phyloP scores from a whole-genome alignment of 2,888 invertebrate species.

The Steinernema carpocapsae region DNA sequence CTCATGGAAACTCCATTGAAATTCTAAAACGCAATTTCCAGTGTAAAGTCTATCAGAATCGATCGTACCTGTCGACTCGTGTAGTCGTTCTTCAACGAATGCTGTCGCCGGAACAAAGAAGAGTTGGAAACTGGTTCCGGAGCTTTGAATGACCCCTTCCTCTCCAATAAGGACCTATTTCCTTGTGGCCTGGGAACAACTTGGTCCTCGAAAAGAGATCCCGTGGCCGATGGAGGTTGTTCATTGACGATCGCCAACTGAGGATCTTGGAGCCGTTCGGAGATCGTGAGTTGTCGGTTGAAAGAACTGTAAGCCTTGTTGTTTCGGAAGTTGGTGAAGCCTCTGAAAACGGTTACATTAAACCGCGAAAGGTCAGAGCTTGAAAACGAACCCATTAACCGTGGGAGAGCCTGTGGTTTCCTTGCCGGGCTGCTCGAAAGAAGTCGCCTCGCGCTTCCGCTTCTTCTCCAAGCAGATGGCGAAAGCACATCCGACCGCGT shows the following conservation, averaged over 20 bases:
- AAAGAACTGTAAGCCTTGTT: conserved; percentile 62
- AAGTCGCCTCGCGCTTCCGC: conserved; percentile 87
- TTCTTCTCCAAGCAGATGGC: conserved; percentile 96
- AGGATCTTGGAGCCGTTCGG: conserved; percentile 61
- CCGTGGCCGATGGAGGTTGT: conserved; percentile 85
- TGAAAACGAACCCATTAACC: conserved; percentile 6
- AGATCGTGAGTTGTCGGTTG: conserved; percentile 60
- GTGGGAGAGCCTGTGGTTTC: conserved; percentile 30
- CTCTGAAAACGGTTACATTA: too few species aligned
- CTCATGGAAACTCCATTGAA: not conserved
- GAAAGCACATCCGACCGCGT: conserved; percentile 99
- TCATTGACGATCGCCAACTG: conserved; percentile 61
- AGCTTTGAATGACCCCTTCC: conserved; percentile 55
- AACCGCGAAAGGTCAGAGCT: too few species aligned
- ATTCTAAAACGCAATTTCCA: not conserved
- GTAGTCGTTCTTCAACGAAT: conserved; percentile 68
- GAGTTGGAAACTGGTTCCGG: conserved; percentile 47
- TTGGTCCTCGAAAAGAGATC: conserved; percentile 89
- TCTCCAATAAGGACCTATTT: conserved; percentile 15
- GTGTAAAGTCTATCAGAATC: conserved; percentile 1
- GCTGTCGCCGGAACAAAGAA: conserved; percentile 65
- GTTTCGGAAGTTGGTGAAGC: conserved; percentile 41
- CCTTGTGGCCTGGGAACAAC: conserved; percentile 68
- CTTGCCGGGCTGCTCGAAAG: conserved; percentile 46
- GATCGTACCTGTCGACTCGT: conserved; percentile 43